A percentile compares a stretch with the other conserved stretches of the same genome.
These are phyloP conservation scores for Ramphastos sulfuratus DNA, from an alignment of 2,113 vertebrate species.

Conservation along the genomic window DNA sequence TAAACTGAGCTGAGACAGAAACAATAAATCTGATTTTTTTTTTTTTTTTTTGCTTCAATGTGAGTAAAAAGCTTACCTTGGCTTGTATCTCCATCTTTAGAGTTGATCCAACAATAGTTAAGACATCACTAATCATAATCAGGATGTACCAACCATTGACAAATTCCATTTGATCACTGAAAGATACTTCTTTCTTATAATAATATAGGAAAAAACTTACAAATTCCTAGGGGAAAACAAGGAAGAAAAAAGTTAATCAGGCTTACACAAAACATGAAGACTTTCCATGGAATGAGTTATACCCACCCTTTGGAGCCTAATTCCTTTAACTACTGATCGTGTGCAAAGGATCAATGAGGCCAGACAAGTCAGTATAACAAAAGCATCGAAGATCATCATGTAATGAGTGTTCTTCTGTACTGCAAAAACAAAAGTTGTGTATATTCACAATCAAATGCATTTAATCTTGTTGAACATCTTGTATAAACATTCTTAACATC, in stretches of 20 bases:
- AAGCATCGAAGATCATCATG: slow-evolving; percentile 85
- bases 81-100: slow-evolving; percentile 96
- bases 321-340: slow-evolving; percentile 85
- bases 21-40: not conserved
- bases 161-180: slow-evolving; percentile 91
- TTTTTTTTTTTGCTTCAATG: not conserved
- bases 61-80: slow-evolving; percentile 78
- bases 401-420: slow-evolving; percentile 88
- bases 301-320: slow-evolving; percentile 88
- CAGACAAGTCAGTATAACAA: slow-evolving; percentile 86
- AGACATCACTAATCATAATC: slow-evolving; percentile 86
- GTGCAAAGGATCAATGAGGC: slow-evolving; percentile 86
- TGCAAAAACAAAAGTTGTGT: slow-evolving; percentile 50
- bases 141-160: slow-evolving; percentile 95
- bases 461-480: not conserved
- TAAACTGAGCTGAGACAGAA: not conserved
- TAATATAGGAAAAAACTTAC: slow-evolving; percentile 79
- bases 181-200: slow-evolving; percentile 82
- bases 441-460: not conserved
- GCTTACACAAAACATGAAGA: not conserved
- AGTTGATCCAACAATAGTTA: slow-evolving; percentile 87
- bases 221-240: slow-evolving; percentile 83
- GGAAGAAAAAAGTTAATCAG: not conserved
- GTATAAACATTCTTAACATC: no score
- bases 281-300: not conserved